Evolutionary conservation across 23 tunicate species (phyloP), one percentile per base, ranked within the genome.

Genomic region (Styela plicata): DNA sequence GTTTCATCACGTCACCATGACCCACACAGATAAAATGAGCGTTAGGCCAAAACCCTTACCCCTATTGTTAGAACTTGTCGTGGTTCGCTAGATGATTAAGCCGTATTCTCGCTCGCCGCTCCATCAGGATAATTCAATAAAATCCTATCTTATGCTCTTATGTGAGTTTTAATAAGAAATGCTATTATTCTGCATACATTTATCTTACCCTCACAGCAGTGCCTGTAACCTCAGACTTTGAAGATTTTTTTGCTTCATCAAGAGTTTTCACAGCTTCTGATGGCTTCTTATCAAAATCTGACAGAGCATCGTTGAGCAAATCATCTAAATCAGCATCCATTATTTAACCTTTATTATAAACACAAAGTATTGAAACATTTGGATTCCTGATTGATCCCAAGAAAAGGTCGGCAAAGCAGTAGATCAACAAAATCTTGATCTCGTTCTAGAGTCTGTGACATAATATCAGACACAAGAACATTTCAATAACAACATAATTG

Each of bases 271-370:
- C 71, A 66, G 31, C 31, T 33, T 73, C 57, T 33, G 78, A 13
- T 65, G 83, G 85, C 31, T 80, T 76, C 53, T 84, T 85, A 33
- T 93, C 98, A 85, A 93, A 93, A 81, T 93, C 98, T 0, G 83
- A 64, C 69, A 93, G 63, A 30, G 98, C 98, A 88, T 93, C 98
- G 81, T 88, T 89, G 37, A 93, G 67, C 82, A 93, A 85, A 22
- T 84, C 66, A 88, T 93, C 83, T 70, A 92, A 83, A 73, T 92
- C 83, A 34, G 77, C 13, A 37, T 90, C 96, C 94, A 88, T 88
- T 23, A 25, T 67, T 25, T 18, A 18, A 16, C 22, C 19, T 18
- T 67, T 67, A 67, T 67, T 67, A 18, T 25, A 18, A 22, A 25
- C 71, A 18, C 19, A 44, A 44, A 44, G 13, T 7, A 44, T 13